Evolutionary conservation across 2,113 vertebrate genomes (phyloP), one percentile per base, ranked within the genome.

Genomic region (Lepisosteus oculatus): DNA sequence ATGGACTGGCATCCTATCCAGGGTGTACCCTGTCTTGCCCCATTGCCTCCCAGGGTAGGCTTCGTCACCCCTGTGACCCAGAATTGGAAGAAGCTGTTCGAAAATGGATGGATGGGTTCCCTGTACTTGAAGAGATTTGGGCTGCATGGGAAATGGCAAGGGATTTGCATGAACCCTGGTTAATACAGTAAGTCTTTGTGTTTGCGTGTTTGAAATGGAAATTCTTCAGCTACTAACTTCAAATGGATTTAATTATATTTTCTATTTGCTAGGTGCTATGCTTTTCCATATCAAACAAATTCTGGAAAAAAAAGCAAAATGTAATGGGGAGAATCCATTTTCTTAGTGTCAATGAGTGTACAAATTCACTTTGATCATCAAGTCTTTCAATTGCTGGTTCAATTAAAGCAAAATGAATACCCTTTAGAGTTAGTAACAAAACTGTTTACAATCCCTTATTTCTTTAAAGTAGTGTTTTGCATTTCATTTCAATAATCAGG

Each of bases 341-440:
- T 66, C 9, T 2, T 67, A 45, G 55, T 17, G 55, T 63, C 15
- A 29, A 76, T 62, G 4, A 72, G 70, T 74, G 66, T 76, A 71
- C 68, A 66, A 78, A 42, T 13, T 43, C 0, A 2, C 78, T 84
- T 84, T 76, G 70, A 79, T 80, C 76, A 68, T 51, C 55, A 44
- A 9, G 45, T 71, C 66, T 59, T 76, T 62, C 7, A 42, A 67
- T 77, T 42, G 0, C 57, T 79, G 54, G 0, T 68, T 78, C 79
- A 82, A n/a, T 64, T 7, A 56, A 51, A 47, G 7, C 44, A 56
- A 74, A 68, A 80, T 73, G 80, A 80, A 76, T 82, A 73, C 8
- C 62, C 6, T 64, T 64, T 12, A 8, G 15, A 41, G 3, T 6
- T 64, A 41, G 29, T 64, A 62, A 55, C 13, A 55, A 9, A 55